Percentiles rank a stretch among this genome's conserved stretches.
These are phyloP conservation scores for Cettia cetti DNA, from an alignment of 2,113 vertebrate genomes.

Conservation along the genomic window DNA sequence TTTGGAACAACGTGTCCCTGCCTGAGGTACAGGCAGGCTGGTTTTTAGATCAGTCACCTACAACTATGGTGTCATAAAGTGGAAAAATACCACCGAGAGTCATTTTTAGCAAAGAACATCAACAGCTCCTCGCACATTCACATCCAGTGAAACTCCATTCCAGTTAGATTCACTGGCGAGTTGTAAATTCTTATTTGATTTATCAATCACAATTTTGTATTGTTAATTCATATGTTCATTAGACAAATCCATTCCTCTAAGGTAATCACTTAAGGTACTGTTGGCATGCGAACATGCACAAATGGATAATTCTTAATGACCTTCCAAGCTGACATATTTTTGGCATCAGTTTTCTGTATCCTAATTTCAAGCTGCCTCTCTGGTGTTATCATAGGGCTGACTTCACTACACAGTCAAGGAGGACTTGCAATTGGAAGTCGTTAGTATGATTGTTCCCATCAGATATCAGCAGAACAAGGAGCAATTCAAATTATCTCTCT, in stretches of 20 bases:
- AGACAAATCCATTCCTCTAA: constrained; percentile 43
- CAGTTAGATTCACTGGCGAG: not conserved
- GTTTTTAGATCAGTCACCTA: constrained; percentile 52
- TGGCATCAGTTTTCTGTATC: constrained; percentile 45
- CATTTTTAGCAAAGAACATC: constrained; percentile 51
- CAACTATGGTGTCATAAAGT: constrained; percentile 29
- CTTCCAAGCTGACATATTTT: constrained; percentile 60
- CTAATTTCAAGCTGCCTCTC: constrained; percentile 60
- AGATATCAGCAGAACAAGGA: not conserved
- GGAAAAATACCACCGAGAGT: not conserved
- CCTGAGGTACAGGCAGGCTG: constrained; percentile 17
- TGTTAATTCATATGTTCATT: constrained; percentile 47
- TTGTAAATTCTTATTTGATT: constrained; percentile 41
- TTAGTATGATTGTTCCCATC: not conserved
- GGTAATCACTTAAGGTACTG: constrained; percentile 58
- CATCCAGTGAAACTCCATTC: constrained; percentile 30
- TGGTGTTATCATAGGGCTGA: not conserved
- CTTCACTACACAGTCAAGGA: not conserved
- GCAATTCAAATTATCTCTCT: not conserved
- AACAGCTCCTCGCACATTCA: not conserved
- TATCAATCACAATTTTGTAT: constrained; percentile 50
- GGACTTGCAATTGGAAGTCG: not conserved
- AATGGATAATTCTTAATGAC: constrained; percentile 61
- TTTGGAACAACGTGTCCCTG: constrained; percentile 27
- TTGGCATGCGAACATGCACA: constrained; percentile 53